These are phyloP conservation scores for Peromyscus eremicus DNA, from an alignment of 2,797 vertebrate species.

Conservation along the genomic window DNA sequence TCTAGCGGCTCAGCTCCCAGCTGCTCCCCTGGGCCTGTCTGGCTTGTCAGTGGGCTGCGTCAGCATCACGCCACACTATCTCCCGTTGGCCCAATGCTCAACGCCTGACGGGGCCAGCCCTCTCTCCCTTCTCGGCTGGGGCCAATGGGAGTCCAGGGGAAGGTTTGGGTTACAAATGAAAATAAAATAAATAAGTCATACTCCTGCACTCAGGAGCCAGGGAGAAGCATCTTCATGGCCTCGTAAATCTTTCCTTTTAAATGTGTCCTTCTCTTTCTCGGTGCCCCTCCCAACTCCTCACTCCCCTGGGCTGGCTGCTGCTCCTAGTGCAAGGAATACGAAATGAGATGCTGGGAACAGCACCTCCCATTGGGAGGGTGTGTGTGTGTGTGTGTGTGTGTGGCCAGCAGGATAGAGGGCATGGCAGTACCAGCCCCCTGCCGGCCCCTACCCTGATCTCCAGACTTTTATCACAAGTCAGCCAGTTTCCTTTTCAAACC, in stretches of 20 bases:
- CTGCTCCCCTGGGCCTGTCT: conserved; percentile 75
- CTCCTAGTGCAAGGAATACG: conserved; percentile 60
- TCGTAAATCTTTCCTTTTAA: conserved; percentile 80
- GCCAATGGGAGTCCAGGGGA: conserved; percentile 80
- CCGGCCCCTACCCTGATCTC: not conserved
- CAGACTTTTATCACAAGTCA: not conserved
- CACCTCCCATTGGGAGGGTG: not conserved
- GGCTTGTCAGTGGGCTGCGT: conserved; percentile 80
- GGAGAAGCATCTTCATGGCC: conserved; percentile 76
- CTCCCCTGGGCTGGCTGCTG: conserved; percentile 46
- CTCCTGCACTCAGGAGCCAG: conserved; percentile 74
- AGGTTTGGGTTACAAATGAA: conserved; percentile 82
- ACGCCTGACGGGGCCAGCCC: conserved; percentile 78
- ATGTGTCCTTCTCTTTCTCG: conserved; percentile 72
- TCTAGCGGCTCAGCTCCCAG: conserved; percentile 66
- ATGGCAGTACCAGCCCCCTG: not conserved
- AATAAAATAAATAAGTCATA: conserved; percentile 83
- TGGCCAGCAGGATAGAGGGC: not conserved
- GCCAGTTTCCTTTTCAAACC: not conserved
- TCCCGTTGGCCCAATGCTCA: conserved; percentile 80
- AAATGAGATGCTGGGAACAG: conserved; percentile 35
- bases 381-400: too few relatives aligned
- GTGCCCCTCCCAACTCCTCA: conserved; percentile 7
- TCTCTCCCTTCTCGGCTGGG: conserved; percentile 78
- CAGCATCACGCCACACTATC: conserved; percentile 81